Conservation (phyloP, 2,888 invertebrate species). For the Diloba caeruleocephala region DNA sequence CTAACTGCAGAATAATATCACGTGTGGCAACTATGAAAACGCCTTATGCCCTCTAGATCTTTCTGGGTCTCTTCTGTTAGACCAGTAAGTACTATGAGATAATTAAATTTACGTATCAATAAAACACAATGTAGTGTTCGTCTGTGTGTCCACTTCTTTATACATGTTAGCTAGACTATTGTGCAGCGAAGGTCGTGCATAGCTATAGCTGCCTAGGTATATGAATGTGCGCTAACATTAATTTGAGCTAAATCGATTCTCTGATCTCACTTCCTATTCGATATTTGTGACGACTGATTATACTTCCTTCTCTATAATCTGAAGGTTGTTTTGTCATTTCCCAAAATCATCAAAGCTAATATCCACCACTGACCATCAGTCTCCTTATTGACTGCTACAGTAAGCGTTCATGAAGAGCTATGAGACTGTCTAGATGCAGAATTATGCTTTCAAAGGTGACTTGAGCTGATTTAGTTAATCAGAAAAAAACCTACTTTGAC, state of each 20-base stretch:
- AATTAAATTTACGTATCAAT: constrained; percentile 30
- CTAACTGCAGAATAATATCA: constrained; percentile 6
- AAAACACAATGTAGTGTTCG: constrained; percentile 46
- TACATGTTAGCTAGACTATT: constrained; percentile 74
- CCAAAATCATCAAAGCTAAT: too few species aligned
- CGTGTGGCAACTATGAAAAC: background rate
- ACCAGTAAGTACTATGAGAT: too few species aligned
- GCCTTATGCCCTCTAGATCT: background rate
- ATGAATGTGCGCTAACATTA: constrained; percentile 52
- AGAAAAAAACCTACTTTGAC: background rate
- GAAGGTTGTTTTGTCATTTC: too few species aligned
- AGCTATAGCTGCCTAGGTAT: constrained; percentile 61
- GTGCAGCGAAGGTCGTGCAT: constrained; percentile 80
- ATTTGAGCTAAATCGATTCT: constrained; percentile 39
- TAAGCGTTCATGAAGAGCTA: too few species aligned
- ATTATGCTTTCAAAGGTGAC: too few species aligned
- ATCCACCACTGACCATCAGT: too few species aligned
- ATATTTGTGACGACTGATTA: too few species aligned
- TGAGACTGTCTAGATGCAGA: too few species aligned
- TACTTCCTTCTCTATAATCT: too few species aligned
- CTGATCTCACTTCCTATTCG: constrained; percentile 44
- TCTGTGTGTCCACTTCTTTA: constrained; percentile 71
- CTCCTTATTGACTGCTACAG: too few species aligned
- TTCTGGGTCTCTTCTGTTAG: too few species aligned
- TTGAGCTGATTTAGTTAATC: background rate